A percentile compares a stretch with the other conserved stretches of the same genome.
Conservation (phyloP, 2,797 vertebrate species). For the Dicrostonyx torquatus region DNA sequence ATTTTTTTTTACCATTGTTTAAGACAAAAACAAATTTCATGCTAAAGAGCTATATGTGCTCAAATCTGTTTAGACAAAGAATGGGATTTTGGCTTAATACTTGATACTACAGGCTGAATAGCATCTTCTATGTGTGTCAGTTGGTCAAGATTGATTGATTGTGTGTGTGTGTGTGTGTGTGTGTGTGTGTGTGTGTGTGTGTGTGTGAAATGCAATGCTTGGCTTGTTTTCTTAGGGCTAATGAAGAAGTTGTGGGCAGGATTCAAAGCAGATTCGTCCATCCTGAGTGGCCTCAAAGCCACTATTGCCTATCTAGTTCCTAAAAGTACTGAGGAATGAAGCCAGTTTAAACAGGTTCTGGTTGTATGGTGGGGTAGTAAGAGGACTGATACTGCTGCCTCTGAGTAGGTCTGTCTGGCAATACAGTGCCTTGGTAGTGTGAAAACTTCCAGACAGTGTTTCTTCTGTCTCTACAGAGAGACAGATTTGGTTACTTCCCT, state of each 20-base stretch:
- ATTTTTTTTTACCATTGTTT: not conserved
- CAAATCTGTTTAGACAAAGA: not conserved
- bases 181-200: not conserved
- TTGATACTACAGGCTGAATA: not conserved
- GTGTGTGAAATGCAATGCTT: not conserved
- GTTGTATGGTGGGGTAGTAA: not conserved
- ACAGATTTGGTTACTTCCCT: not conserved
- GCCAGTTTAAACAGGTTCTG: not conserved
- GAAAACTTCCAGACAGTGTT: not conserved
- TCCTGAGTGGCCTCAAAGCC: not conserved
- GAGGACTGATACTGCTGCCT: too few relatives aligned
- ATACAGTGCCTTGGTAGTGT: too few relatives aligned
- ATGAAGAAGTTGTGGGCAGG: not conserved
- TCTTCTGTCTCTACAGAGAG: not conserved
- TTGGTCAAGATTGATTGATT: not conserved
- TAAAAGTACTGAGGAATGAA: not conserved
- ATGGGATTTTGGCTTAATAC: not conserved
- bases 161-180: not conserved
- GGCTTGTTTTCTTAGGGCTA: not conserved
- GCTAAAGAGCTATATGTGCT: not conserved
- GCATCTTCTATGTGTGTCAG: not conserved
- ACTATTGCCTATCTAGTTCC: not conserved
- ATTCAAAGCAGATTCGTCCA: not conserved
- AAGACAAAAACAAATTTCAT: not conserved
- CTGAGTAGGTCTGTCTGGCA: not conserved